phyloP scores from a whole-genome alignment of 2,888 invertebrate species.

The Antheraea yamamai region DNA sequence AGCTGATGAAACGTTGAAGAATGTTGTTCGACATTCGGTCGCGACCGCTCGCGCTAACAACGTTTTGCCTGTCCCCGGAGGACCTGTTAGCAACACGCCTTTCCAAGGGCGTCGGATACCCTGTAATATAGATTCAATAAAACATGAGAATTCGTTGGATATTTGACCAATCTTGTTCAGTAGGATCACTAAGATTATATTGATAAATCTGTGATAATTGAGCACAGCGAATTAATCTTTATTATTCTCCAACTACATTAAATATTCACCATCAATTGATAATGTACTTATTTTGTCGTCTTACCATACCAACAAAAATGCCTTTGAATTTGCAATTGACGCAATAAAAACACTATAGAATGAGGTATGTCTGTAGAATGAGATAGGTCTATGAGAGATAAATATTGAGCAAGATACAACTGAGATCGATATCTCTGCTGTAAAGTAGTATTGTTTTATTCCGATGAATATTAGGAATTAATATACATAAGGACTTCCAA shows the following conservation, averaged over 20 bases:
- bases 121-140: slow-evolving; percentile 46
- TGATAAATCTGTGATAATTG: background rate
- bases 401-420: too few species aligned
- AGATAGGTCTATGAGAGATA: too few species aligned
- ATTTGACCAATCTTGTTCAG: background rate
- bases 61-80: slow-evolving; percentile 90
- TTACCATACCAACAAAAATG: background rate
- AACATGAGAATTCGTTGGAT: background rate
- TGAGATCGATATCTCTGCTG: too few species aligned
- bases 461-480: too few species aligned
- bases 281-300: background rate
- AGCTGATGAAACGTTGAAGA: slow-evolving; percentile 93
- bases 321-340: too few species aligned
- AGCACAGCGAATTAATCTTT: background rate
- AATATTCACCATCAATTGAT: background rate
- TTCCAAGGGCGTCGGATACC: slow-evolving; percentile 93
- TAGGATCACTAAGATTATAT: background rate
- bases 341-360: too few species aligned
- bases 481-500: too few species aligned
- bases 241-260: background rate
- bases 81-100: slow-evolving; percentile 86
- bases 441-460: too few species aligned
- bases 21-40: slow-evolving; percentile 93
- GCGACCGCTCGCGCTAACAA: slow-evolving; percentile 93
- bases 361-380: too few species aligned